phyloP scores from a whole-genome alignment of 2,113 vertebrate genomes.

The Callopanchax toddi region DNA sequence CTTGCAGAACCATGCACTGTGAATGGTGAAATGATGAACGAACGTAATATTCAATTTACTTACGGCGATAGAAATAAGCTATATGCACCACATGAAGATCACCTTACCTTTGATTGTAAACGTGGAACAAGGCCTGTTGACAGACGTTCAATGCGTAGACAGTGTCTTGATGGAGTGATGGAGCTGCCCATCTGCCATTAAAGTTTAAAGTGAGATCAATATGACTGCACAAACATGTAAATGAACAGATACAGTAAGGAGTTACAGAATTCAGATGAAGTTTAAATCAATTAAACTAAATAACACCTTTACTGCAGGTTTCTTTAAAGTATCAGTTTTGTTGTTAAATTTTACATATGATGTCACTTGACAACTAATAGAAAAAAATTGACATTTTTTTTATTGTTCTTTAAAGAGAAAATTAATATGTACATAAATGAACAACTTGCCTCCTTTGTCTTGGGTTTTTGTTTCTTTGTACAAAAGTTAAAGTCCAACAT shows the following conservation, averaged over 20 bases:
- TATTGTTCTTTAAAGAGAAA: too few relatives aligned
- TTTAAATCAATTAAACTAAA: too few relatives aligned
- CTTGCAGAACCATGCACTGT: slow-evolving; percentile 54
- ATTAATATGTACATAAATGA: too few relatives aligned
- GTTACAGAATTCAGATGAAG: neutral
- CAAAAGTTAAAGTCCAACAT: too few relatives aligned
- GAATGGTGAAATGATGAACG: neutral
- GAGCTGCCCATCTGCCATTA: neutral
- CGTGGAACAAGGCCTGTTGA: accelerated
- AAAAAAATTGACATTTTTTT: too few relatives aligned
- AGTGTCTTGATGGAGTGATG: slow-evolving; percentile 31
- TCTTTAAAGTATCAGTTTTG: too few relatives aligned
- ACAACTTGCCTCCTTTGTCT: too few relatives aligned
- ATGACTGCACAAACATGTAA: neutral
- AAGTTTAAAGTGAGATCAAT: neutral
- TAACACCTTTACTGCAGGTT: too few relatives aligned
- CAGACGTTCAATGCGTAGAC: accelerated
- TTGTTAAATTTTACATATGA: too few relatives aligned
- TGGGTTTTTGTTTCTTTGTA: too few relatives aligned
- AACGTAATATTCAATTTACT: neutral
- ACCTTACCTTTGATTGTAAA: slow-evolving; percentile 19
- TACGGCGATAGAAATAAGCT: neutral
- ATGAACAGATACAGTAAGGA: neutral
- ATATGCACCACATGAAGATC: neutral
- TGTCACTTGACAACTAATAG: too few relatives aligned